These are phyloP conservation scores for Netelia fuscicornis DNA, from an alignment of 2,888 invertebrate species.

Conservation along the genomic window DNA sequence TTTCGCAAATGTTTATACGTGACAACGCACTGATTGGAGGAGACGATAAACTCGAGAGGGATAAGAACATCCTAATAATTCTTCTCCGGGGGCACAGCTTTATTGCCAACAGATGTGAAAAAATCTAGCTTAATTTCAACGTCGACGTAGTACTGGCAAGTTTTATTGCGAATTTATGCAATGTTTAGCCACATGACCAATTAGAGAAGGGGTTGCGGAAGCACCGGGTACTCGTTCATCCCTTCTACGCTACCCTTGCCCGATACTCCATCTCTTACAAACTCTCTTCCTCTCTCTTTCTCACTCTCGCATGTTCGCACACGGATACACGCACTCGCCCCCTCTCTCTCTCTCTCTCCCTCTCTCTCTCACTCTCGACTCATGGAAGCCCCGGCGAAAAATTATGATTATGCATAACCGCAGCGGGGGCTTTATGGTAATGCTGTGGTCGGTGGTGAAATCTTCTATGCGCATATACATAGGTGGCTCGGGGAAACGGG, in stretches of 20 bases:
- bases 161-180: constrained; percentile 84
- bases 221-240: constrained; percentile 41
- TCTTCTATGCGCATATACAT: constrained; percentile 81
- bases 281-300: constrained; percentile 13
- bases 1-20: neutral
- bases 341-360: constrained; percentile 21
- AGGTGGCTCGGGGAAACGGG: constrained; percentile 11
- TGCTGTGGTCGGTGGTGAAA: constrained; percentile 82
- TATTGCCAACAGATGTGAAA: constrained; percentile 25
- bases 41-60: neutral
- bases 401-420: constrained; percentile 83
- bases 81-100: constrained; percentile 15
- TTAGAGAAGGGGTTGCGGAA: constrained; percentile 77
- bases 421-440: constrained; percentile 82
- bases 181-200: constrained; percentile 82
- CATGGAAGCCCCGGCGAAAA: constrained; percentile 75
- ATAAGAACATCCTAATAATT: constrained; percentile 43
- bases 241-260: constrained; percentile 31
- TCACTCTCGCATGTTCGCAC: neutral
- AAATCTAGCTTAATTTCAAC: constrained; percentile 78
- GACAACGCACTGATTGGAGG: neutral
- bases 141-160: constrained; percentile 74
- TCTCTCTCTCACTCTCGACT: constrained; percentile 31
- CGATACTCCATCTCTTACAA: constrained; percentile 24
- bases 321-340: neutral